phyloP scores from a whole-genome alignment of 2,797 vertebrate species.

The Micropoecilia bifurca region DNA sequence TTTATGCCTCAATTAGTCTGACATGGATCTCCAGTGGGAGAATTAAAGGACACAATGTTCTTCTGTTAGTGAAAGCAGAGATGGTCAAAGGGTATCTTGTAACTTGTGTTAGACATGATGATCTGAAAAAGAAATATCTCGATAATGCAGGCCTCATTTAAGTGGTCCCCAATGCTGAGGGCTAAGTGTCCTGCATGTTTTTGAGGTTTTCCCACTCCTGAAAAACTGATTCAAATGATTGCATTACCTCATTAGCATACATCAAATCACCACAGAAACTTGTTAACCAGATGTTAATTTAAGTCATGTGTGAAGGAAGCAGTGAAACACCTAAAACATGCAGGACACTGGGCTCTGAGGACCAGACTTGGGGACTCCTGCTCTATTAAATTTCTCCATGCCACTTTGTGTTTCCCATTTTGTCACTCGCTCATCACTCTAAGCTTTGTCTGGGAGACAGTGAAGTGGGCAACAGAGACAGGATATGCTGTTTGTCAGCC shows the following conservation, averaged over 20 bases:
- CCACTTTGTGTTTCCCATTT: constrained; percentile 48
- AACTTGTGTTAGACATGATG: constrained; percentile 51
- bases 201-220: too few relatives aligned
- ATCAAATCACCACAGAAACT: too few relatives aligned
- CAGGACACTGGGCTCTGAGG: too few relatives aligned
- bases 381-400: constrained; percentile 35
- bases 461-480: constrained; percentile 62
- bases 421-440: constrained; percentile 63
- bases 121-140: constrained; percentile 75
- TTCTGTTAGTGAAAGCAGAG: constrained; percentile 74
- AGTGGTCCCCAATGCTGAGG: constrained; percentile 11
- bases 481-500: constrained; percentile 73
- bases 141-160: constrained; percentile 71
- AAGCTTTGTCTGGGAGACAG: constrained; percentile 35
- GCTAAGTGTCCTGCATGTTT: too few relatives aligned
- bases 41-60: constrained; percentile 67
- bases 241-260: too few relatives aligned
- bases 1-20: constrained; percentile 40
- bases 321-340: too few relatives aligned
- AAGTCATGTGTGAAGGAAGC: too few relatives aligned
- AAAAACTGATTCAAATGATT: too few relatives aligned
- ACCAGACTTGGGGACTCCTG: neutral
- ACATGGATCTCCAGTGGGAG: constrained; percentile 43
- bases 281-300: too few relatives aligned
- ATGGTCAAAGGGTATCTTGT: constrained; percentile 72